phyloP scores from a whole-genome alignment of 2,113 vertebrate genomes.

The Mesitornis unicolor region DNA sequence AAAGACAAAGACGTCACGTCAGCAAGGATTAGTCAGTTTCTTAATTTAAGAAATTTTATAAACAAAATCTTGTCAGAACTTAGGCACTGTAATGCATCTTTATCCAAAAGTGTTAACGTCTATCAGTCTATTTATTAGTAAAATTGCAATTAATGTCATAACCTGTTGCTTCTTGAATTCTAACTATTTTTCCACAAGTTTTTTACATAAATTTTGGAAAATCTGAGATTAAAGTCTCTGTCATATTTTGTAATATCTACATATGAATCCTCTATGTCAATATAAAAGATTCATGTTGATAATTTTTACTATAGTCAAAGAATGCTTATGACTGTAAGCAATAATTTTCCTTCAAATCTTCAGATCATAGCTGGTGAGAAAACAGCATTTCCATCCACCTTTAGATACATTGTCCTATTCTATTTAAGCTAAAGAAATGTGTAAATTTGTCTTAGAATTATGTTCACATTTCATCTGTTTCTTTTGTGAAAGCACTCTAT shows the following conservation, averaged over 20 bases:
- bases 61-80: not conserved
- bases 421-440: not conserved
- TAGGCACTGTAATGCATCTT: not conserved
- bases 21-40: not conserved
- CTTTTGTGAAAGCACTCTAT: not conserved
- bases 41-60: not conserved
- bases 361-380: not conserved
- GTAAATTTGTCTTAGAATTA: not conserved
- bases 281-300: not conserved
- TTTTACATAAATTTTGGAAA: not conserved
- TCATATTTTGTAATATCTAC: not conserved
- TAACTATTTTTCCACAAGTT: not conserved
- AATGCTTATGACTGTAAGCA: not conserved
- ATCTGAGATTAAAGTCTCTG: not conserved
- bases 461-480: not conserved
- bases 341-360: not conserved
- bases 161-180: not conserved
- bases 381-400: not conserved
- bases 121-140: not conserved
- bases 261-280: not conserved
- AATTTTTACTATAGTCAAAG: not conserved
- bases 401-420: not conserved
- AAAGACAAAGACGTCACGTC: not conserved
- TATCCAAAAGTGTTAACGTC: not conserved
- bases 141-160: not conserved